Evolutionary conservation across 2,797 vertebrate species (phyloP).

Genomic region (Champsocephalus esox): DNA sequence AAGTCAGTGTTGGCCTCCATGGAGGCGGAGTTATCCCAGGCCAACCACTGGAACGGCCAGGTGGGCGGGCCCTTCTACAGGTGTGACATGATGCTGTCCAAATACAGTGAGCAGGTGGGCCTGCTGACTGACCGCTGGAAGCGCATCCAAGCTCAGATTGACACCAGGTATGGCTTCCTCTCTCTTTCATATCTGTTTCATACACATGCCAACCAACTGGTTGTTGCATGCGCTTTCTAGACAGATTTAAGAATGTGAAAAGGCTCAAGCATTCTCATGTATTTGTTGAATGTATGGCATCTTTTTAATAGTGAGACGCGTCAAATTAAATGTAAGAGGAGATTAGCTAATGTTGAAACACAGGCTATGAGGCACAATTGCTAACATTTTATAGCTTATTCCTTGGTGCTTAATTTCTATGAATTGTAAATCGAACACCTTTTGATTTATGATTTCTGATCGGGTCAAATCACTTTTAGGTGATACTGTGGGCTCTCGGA

Average conservation of each 20-base stretch:
- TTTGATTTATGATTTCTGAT: neutral
- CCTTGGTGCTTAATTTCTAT: neutral
- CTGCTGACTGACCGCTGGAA: conserved; percentile 93
- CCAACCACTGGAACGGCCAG: conserved; percentile 87
- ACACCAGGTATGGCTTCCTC: conserved; percentile 85
- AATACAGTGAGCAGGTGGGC: conserved; percentile 88
- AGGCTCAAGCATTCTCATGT: neutral
- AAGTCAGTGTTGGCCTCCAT: conserved; percentile 85
- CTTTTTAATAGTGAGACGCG: neutral
- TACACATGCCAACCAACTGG: neutral
- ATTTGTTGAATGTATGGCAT: neutral
- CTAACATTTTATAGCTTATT: neutral
- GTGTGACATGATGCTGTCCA: conserved; percentile 91
- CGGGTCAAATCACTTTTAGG: neutral
- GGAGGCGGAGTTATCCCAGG: conserved; percentile 88
- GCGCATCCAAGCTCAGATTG: conserved; percentile 91
- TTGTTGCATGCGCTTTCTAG: neutral
- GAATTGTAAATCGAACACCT: neutral
- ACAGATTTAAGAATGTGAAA: neutral
- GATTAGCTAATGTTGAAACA: too few species aligned
- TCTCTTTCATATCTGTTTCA: neutral
- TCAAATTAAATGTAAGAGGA: too few species aligned
- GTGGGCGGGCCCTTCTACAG: conserved; percentile 85
- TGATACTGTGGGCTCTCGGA: neutral
- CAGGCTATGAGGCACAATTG: neutral